phyloP scores from a whole-genome alignment of 1,140 invertebrate genomes.

The Pollicipes pollicipes region DNA sequence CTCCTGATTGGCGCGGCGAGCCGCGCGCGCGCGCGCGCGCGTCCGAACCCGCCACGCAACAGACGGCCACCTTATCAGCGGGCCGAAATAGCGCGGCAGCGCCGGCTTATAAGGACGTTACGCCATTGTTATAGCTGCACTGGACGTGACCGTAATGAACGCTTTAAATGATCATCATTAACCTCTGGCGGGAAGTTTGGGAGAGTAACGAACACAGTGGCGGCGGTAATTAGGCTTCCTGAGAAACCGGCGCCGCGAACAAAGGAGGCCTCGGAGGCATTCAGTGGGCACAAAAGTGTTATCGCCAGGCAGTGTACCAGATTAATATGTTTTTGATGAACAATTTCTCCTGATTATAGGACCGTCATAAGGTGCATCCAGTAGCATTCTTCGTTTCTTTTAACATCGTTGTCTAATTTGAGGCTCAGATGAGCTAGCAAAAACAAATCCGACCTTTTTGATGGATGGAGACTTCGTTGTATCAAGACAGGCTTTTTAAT shows the following conservation, averaged over 20 bases:
- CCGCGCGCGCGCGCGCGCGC: too few relatives aligned
- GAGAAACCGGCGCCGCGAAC: neutral
- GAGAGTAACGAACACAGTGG: neutral
- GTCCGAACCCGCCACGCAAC: neutral
- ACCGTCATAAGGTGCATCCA: neutral
- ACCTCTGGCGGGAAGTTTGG: neutral
- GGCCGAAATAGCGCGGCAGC: too few relatives aligned
- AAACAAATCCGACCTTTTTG: neutral
- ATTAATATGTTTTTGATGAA: neutral
- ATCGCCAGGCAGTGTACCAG: neutral
- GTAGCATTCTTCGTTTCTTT: neutral
- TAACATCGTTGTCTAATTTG: neutral
- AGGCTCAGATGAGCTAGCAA: neutral
- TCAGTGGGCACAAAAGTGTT: neutral
- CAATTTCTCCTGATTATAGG: neutral
- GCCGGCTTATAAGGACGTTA: neutral
- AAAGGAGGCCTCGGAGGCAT: neutral
- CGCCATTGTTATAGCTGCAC: neutral
- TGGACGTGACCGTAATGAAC: neutral
- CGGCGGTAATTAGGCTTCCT: neutral
- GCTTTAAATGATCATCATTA: slow-evolving; percentile 1
- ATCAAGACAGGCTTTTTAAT: too few relatives aligned
- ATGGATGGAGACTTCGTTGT: too few relatives aligned
- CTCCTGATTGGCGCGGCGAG: too few relatives aligned
- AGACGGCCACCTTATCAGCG: neutral